phyloP scores from a whole-genome alignment of 1,140 invertebrate genomes.

The Drosophila neocordata region DNA sequence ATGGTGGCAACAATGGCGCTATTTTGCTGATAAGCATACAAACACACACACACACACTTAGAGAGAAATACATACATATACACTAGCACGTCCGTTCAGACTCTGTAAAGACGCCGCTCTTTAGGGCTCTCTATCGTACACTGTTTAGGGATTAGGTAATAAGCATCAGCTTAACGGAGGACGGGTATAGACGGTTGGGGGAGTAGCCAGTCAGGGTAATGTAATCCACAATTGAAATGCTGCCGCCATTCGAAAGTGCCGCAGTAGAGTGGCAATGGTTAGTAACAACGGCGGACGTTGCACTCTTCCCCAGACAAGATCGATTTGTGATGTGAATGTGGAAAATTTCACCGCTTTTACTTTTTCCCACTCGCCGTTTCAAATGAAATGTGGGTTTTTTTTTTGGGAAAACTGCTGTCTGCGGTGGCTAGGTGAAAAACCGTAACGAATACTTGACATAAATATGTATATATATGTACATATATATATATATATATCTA shows the following conservation, averaged over 20 bases:
- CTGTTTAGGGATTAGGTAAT: conserved; percentile 55
- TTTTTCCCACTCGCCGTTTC: conserved; percentile 57
- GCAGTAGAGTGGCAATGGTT: conserved; percentile 48
- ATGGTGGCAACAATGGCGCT: conserved; percentile 19
- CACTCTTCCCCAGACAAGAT: conserved; percentile 71
- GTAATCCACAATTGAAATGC: conserved; percentile 43
- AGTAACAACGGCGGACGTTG: conserved; percentile 42
- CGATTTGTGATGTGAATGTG: conserved; percentile 73
- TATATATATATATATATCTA: background rate
- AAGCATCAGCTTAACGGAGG: conserved; percentile 10
- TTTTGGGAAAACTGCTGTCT: conserved; percentile 26
- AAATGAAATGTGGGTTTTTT: conserved; percentile 50
- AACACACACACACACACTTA: background rate
- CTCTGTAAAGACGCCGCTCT: conserved; percentile 2
- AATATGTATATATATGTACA: conserved; percentile 13
- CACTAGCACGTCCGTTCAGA: background rate
- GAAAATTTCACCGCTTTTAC: conserved; percentile 80
- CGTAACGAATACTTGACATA: conserved; percentile 20
- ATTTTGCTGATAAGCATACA: conserved; percentile 16
- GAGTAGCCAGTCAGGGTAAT: conserved; percentile 34
- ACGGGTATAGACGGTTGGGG: conserved; percentile 5
- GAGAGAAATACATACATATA: no score
- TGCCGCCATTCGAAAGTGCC: conserved; percentile 54
- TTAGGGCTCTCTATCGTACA: conserved; percentile 19
- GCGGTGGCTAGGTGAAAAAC: conserved; percentile 16